Evolutionary conservation across 2,888 invertebrate species (phyloP), one percentile per base, ranked within the genome.

Genomic region (Cheiracanthium punctorium): DNA sequence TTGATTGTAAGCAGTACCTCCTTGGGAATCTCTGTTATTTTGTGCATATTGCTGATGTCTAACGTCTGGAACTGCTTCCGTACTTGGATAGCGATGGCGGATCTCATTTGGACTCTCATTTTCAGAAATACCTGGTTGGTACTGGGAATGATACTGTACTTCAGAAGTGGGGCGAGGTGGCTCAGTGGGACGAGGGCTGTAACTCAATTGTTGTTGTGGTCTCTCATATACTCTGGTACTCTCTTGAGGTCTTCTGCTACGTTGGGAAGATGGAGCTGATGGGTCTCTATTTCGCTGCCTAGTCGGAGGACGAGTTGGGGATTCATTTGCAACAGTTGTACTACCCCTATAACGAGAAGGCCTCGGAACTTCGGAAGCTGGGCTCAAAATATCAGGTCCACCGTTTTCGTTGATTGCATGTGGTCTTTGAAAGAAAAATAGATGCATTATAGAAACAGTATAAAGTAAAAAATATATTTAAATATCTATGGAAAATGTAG

Each of bases 281-380:
- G 0, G 41, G 28, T 12, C 71, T 71, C 71, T 37, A 20, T 41
- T 41, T 71, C 71, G 1, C 24, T 71, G 71, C 17, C 71, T 71
- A 10, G 7, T 24, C 24, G 71, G 43, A 14, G 17, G 37, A 14
- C 14, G 24, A 20, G 33, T 17, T 14, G 75, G 24, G 4, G 32
- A 24, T 41, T 65, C 41, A 5, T 7, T 75, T 33, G 72, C 20
- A 58, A 24, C 32, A 37, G 58, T 20, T 4, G 64, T 67, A 64
- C 75, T 33, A 8, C 20, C 28, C 20, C 75, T 75, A 17, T 32
- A 58, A 76, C 82, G 75, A 1, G 75, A n/a, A 5, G 75, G 70
- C 4, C 71, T 58, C 64, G 52, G 43, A 58, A 17, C 2, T 32
- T 67, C n/a, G 8, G 67, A 32, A 17, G 17, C 8, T 1, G 67